A percentile compares a stretch with the other conserved stretches of the same genome.
Conservation (phyloP, 2,113 vertebrate genomes). For the Hippocampus comes region DNA sequence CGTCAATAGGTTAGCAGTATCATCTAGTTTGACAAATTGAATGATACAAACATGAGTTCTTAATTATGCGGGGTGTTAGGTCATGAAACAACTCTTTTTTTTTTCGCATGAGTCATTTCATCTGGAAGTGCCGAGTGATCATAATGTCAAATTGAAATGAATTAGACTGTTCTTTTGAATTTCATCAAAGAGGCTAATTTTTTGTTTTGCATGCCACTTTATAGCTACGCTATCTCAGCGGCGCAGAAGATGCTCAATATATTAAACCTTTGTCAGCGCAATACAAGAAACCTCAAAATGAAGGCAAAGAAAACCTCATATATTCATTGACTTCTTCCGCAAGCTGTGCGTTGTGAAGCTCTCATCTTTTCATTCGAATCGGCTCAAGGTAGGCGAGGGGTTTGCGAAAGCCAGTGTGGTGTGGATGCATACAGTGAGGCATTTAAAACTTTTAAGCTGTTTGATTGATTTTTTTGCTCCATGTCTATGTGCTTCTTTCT, state of each 20-base stretch:
- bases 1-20: too few relatives aligned
- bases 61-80: background rate
- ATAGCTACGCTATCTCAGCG: background rate
- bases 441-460: background rate
- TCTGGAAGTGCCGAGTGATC: background rate
- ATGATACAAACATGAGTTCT: background rate
- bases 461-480: background rate
- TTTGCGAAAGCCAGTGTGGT: slow-evolving; percentile 20
- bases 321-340: slow-evolving; percentile 19
- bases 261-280: slow-evolving; percentile 17
- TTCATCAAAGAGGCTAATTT: background rate
- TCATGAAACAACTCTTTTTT: background rate
- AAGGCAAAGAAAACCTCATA: background rate
- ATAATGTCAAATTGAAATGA: background rate
- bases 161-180: background rate
- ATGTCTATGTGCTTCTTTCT: background rate
- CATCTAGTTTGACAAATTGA: too few relatives aligned
- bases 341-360: slow-evolving; percentile 27
- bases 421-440: slow-evolving; percentile 9
- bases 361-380: slow-evolving; percentile 45
- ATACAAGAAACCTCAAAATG: background rate
- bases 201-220: background rate
- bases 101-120: background rate
- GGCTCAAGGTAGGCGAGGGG: slow-evolving; percentile 14
- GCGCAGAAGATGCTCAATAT: slow-evolving; percentile 4